These are phyloP conservation scores for Sicus ferrugineus DNA, from an alignment of 2,888 invertebrate species.

Conservation along the genomic window DNA sequence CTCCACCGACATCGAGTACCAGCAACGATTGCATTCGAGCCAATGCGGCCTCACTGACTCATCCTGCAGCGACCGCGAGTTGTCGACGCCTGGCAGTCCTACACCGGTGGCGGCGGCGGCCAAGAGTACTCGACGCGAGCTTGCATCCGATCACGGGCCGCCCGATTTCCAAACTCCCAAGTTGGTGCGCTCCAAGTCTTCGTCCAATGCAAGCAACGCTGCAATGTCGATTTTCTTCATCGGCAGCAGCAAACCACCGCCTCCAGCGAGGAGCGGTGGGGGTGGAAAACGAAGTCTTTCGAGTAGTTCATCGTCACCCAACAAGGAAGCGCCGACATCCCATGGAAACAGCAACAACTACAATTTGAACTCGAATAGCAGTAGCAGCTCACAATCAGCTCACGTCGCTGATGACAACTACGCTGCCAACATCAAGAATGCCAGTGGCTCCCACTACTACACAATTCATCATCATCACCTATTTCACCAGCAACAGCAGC, in stretches of 20 bases:
- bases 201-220: constrained; percentile 31
- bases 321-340: background rate
- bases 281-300: constrained; percentile 22
- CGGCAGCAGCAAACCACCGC: constrained; percentile 41
- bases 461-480: constrained; percentile 36
- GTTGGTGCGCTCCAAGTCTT: background rate
- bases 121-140: background rate
- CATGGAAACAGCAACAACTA: background rate
- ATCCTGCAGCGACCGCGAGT: constrained; percentile 47
- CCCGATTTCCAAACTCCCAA: background rate
- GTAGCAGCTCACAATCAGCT: constrained; percentile 29
- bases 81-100: constrained; percentile 42
- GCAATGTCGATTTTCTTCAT: constrained; percentile 43
- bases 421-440: constrained; percentile 14
- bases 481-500: constrained; percentile 38
- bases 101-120: background rate
- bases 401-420: background rate
- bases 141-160: background rate
- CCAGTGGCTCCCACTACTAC: constrained; percentile 40
- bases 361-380: constrained; percentile 35
- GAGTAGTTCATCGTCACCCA: constrained; percentile 21
- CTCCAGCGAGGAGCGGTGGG: constrained; percentile 30
- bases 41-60: constrained; percentile 44
- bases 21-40: constrained; percentile 42
- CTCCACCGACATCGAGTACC: constrained; percentile 54